phyloP scores from a whole-genome alignment of 2,113 vertebrate genomes.

The Labeo rohita region DNA sequence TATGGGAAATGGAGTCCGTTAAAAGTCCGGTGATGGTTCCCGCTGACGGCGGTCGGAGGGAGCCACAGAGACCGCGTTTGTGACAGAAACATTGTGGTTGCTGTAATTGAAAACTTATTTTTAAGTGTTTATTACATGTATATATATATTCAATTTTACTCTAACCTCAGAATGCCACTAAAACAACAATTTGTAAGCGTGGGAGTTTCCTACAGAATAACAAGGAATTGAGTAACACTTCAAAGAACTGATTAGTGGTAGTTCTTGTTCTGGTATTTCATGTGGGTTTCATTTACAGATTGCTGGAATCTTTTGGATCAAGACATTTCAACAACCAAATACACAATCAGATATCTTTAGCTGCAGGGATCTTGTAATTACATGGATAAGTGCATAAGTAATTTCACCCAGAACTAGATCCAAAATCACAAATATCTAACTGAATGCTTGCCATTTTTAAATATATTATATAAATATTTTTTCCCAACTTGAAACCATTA shows the following conservation, averaged over 20 bases:
- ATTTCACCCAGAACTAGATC: neutral
- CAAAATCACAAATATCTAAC: neutral
- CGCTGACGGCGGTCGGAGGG: no score
- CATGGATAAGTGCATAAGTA: slow-evolving; percentile 44
- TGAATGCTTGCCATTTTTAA: slow-evolving; percentile 18
- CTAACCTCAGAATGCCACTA: slow-evolving; percentile 1
- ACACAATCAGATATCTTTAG: slow-evolving; percentile 54
- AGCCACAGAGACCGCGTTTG: no score
- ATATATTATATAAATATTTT: neutral
- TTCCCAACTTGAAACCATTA: neutral
- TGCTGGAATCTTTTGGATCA: slow-evolving; percentile 26
- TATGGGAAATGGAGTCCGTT: no score
- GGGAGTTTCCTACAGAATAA: slow-evolving; percentile 14
- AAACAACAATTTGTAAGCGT: slow-evolving; percentile 4
- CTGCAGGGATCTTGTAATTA: slow-evolving; percentile 59
- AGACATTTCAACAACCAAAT: slow-evolving; percentile 17
- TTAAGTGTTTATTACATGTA: slow-evolving; percentile 12
- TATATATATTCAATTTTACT: slow-evolving; percentile 23
- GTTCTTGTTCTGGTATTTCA: slow-evolving; percentile 38
- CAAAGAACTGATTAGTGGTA: slow-evolving; percentile 30
- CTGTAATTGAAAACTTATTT: slow-evolving; percentile 15
- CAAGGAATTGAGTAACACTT: neutral
- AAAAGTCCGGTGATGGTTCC: no score
- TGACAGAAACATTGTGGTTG: neutral
- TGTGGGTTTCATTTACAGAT: slow-evolving; percentile 39